These are phyloP conservation scores for Dysidea cf. avara DNA, from an alignment of 37 sponge, comb jelly and placozoan genomes.

Conservation along the genomic window DNA sequence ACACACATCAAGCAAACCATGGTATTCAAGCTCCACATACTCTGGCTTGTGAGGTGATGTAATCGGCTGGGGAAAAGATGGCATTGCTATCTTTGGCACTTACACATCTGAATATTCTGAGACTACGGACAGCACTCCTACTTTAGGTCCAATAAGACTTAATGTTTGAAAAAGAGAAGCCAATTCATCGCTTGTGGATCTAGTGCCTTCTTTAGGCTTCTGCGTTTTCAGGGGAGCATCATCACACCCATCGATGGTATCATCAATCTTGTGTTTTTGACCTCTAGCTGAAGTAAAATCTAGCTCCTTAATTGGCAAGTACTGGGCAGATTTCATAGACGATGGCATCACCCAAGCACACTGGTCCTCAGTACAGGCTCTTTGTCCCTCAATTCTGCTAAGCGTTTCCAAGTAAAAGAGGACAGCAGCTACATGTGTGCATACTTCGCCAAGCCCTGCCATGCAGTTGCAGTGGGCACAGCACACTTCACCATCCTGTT, in stretches of 20 bases:
- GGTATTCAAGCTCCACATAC: neutral
- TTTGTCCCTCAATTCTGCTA: neutral
- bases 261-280: slow-evolving; percentile 26
- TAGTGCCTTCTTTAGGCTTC: neutral
- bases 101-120: slow-evolving; percentile 13
- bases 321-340: slow-evolving; percentile 31
- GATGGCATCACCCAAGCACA: slow-evolving; percentile 57
- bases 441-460: slow-evolving; percentile 48
- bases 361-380: slow-evolving; percentile 1
- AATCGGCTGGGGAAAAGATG: slow-evolving; percentile 1
- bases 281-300: slow-evolving; percentile 28
- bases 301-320: slow-evolving; percentile 38
- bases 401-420: slow-evolving; percentile 14
- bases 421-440: slow-evolving; percentile 36
- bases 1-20: slow-evolving; percentile 17
- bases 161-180: neutral
- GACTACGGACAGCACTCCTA: neutral
- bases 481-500: slow-evolving; percentile 33
- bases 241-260: neutral
- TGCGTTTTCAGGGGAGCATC: neutral
- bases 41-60: neutral
- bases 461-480: slow-evolving; percentile 52
- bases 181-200: neutral
- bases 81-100: slow-evolving; percentile 4
- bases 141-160: neutral